Evolutionary conservation across 1,140 invertebrate genomes (phyloP), one percentile per base, ranked within the genome.

Genomic region (Mercenaria mercenaria): DNA sequence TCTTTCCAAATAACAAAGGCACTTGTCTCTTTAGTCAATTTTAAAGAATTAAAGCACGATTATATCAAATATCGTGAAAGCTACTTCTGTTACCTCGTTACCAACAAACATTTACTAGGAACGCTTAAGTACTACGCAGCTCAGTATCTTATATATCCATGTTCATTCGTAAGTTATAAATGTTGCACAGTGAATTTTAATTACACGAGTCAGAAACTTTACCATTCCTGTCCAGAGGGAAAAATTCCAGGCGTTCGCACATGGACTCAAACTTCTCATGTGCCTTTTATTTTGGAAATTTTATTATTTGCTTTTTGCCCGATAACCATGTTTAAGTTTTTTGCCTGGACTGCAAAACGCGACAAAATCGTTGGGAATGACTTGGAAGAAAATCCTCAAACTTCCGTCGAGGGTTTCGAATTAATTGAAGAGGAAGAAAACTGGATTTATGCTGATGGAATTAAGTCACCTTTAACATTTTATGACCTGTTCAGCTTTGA

Each of bases 361-460:
- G 76, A 80, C 1, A 13, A 29, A 34, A 56, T 56, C 1, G 26
- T 56, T 37, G 43, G 15, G 10, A 50, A 37, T 80, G 76, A 80
- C 39, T 15, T 20, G 1, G 23, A 43, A 1, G 10, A 6, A 4
- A 39, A 74, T n/a, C 18, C 10, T 23, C 15, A 43, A 11, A 26
- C 23, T 52, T 2, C 23, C 3, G 23, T 47, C 13, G 20, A 26
- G 26, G 47, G n/a, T 37, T 11, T 20, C 41, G 29, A 32, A 32
- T 23, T 47, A 23, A 32, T 18, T 50, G 76, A 80, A 26, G 10
- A 39, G 1, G 37, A 74, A n/a, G 47, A 80, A 20, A 41, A 56
- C 11, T 80, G 76, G 76, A 80, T 80, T 23, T 80, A 56, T 37
- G 47, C 52, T 15, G 50, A 80, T 80, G 76, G 76, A 56, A 79